Percentiles rank a stretch among this genome's conserved stretches.
These are phyloP conservation scores for Ptychoptera contaminata DNA, from an alignment of 2,888 invertebrate species.

Conservation along the genomic window DNA sequence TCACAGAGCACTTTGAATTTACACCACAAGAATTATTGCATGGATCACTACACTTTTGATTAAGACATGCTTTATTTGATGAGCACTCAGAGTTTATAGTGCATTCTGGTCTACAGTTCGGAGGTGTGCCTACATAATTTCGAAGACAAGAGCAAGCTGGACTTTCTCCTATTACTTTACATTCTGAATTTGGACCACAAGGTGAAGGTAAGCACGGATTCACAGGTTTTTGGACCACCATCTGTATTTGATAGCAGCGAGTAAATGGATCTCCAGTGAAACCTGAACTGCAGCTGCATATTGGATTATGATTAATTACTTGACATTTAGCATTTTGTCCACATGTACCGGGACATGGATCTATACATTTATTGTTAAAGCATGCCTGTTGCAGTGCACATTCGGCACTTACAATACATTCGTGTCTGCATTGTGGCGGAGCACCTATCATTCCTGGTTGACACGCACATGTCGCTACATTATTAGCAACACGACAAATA, in stretches of 20 bases:
- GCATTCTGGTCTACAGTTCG: conserved; percentile 50
- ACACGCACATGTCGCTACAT: conserved; percentile 55
- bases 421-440: conserved; percentile 58
- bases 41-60: conserved; percentile 45
- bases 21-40: conserved; percentile 47
- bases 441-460: conserved; percentile 54
- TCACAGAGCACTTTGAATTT: conserved; percentile 39
- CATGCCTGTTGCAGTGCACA: conserved; percentile 59
- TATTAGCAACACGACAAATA: conserved; percentile 45
- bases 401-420: conserved; percentile 65
- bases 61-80: conserved; percentile 44
- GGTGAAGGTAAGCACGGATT: conserved; percentile 49
- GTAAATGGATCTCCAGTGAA: conserved; percentile 61
- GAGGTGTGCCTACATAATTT: conserved; percentile 45
- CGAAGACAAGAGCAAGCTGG: conserved; percentile 44
- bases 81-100: conserved; percentile 48
- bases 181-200: conserved; percentile 46
- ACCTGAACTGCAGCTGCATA: conserved; percentile 54
- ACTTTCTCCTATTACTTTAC: conserved; percentile 36
- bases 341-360: conserved; percentile 64
- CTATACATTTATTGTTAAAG: conserved; percentile 53
- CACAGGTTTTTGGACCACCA: conserved; percentile 20
- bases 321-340: conserved; percentile 62
- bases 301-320: conserved; percentile 69
- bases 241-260: conserved; percentile 38